These are phyloP conservation scores for Melitaea athalia DNA, from an alignment of 2,888 invertebrate species.

Conservation along the genomic window DNA sequence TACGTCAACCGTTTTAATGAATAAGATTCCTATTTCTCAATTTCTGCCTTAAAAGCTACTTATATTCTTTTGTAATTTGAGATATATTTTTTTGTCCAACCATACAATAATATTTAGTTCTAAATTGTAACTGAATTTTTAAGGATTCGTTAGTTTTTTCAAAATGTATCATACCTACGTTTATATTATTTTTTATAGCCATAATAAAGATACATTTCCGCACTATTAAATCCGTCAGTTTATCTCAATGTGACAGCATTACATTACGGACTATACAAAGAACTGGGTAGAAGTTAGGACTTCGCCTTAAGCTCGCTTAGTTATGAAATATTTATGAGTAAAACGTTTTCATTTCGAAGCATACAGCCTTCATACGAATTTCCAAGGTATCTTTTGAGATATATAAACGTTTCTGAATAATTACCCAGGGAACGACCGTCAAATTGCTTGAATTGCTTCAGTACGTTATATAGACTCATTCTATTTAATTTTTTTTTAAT, in stretches of 20 bases:
- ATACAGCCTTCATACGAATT: conserved; percentile 44
- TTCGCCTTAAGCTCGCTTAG: conserved; percentile 43
- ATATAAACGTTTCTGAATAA: conserved; percentile 46
- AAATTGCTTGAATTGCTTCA: conserved; percentile 27
- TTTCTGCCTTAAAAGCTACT: not conserved
- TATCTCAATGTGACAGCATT: conserved; percentile 35
- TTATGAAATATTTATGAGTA: conserved; percentile 65
- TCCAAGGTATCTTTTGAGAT: conserved; percentile 46
- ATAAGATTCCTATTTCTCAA: not conserved
- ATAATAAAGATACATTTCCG: conserved; percentile 13
- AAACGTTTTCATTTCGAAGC: conserved; percentile 47
- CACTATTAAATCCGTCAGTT: conserved; percentile 29
- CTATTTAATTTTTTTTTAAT: too few species aligned
- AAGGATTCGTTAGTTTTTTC: not conserved
- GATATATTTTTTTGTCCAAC: too few species aligned
- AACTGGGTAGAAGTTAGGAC: conserved; percentile 39
- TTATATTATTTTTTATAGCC: not conserved
- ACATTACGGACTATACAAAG: conserved; percentile 38
- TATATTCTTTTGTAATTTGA: too few species aligned
- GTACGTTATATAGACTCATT: not conserved
- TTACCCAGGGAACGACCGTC: conserved; percentile 40
- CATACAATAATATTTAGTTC: too few species aligned
- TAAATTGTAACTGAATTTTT: too few species aligned
- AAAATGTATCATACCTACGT: not conserved
- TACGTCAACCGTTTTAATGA: not conserved